Base-by-base conservation (phyloP, 2,113 vertebrate genomes). In the Columbina picui region DNA sequence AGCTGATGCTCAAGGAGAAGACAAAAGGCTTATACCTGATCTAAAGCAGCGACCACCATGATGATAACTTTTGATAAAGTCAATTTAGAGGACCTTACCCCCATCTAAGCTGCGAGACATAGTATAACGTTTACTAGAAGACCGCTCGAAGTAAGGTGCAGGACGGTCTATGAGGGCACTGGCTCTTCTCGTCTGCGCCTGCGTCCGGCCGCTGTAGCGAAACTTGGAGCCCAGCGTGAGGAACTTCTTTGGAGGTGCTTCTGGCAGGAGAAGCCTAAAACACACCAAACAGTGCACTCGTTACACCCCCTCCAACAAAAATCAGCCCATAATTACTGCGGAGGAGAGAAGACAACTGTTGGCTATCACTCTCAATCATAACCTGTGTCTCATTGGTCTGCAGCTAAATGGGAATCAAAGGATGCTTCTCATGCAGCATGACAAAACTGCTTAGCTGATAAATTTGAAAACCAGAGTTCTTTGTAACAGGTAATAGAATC, bases 191-290 rank as follows among this genome's bases (percentile, higher is more conserved):
- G 99, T 99, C 91, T 99, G 99, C 5, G 99, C 99, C 94, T 99
- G 99, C 0, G 99, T 99, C 68, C 99, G 98, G 41, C 99, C 99
- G 1, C 99, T 99, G 94, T 99, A 99, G 71, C 99, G 99, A 50
- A 99, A 99, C 98, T 99, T 99, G 81, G 99, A 99, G 80, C 99
- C 99, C 93, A 99, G 90, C 1, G 98, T 98, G 45, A 99, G 98
- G 97, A 99, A 99, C 97, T 99, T 99, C 97, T 99, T 99, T 60
- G 99, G 99, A 36, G 99, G 99, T 11, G 98, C 99, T 97, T 99
- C 99, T 5, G 99, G 99, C 63, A 99, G 98, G 64, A 99, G 97
- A 18, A 99, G 98, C 96, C 99, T 99, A 96, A 78, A 95, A 97
- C 73, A 96, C 36, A 93, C 22, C 79, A 59, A 96, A 55, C 21